Evolutionary conservation across 2,797 vertebrate species (phyloP), one percentile per base, ranked within the genome.

Genomic region (Cetoscarus ocellatus): DNA sequence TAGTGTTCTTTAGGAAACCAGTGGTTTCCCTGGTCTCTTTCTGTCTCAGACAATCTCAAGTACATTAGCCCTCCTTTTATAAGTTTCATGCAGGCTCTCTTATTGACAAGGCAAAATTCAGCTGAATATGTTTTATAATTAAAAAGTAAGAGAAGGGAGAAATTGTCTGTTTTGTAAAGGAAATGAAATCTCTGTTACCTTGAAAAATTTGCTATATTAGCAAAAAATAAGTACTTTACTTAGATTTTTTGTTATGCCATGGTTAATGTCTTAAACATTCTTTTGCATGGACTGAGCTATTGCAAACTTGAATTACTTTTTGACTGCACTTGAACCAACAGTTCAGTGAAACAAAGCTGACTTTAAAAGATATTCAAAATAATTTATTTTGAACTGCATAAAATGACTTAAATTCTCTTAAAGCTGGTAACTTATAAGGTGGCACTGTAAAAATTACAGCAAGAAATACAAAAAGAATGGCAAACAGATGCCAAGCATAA

Each of bases 401-500:
- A 73, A 66, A 36, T 43, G 3, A 39, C 8, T 5, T 36, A 0
- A 34, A 5, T 27, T 8, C 27, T 40, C 5, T 44, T 36, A 18
- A 45, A 15, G 43, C 13, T 15, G 13, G 6, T 6, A 17, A 61
- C 19, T 7, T 10, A 7, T 19, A 14, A 11, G 38, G 4, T 3
- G 38, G 42, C 27, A 10, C 15, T 10, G 45, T 6, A 8, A 54
- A 67, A 61, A 61, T 2, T 27, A 27, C 4, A 54, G 6, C 0
- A 10, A 13, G 10, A 36, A 67, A 42, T 15, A 27, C 38, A 47
- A n/a, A 62, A 3, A 51, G 1, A 42, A 55, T 48, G 6, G 1
- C 7, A 61, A 38, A 59, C 58, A 10, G 44, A 10, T 18, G 27
- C 53, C 53, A 50, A 64, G 47, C 40, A 58, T 56, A 53, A 50